Evolutionary conservation across 2,113 vertebrate species (phyloP), one percentile per base, ranked within the genome.

Genomic region (Crypturellus undulatus): DNA sequence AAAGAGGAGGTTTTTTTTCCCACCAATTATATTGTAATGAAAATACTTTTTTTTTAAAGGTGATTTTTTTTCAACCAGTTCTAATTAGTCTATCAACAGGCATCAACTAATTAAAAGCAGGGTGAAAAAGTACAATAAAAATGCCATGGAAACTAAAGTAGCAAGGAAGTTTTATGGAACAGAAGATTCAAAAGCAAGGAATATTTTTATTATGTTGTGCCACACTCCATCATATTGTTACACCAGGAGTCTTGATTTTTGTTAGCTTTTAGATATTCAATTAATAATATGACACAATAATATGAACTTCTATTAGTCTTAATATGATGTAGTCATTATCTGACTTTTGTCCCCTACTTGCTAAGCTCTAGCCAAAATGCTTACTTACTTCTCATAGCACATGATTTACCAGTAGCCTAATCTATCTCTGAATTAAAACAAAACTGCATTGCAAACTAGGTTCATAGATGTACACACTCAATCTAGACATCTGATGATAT

Each of bases 101-200:
- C 10, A 91, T 60, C 38, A 84, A 38, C 24, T 93, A 79, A 96
- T 86, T 83, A 64, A 58, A 93, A 63, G 38, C 71, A 91, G 78
- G 52, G 77, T 79, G 15, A 77, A 42, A 83, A 84, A 84, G 28
- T 51, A 84, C 68, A 87, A 81, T 69, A 69, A 56, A 72, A 81
- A 69, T 78, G 54, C 22, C 32, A 65, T 20, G 64, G 64, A 42
- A 73, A 58, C 10, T 54, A 17, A 84, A 90, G 56, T 25, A 70
- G 18, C 49, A 65, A 73, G 34, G 38, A 54, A 84, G 43, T 81
- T 64, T 43, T 47, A 32, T 43, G 24, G 32, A 28, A 6, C 42
- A 36, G 28, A 81, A 87, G 34, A 18, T 36, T 84, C 34, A 71
- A 73, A 54, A 68, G 11, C 7, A 21, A 52, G 36, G 26, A 89